Base-by-base conservation (phyloP, 2,888 invertebrate genomes). In the Melangyna quadrimaculata region DNA sequence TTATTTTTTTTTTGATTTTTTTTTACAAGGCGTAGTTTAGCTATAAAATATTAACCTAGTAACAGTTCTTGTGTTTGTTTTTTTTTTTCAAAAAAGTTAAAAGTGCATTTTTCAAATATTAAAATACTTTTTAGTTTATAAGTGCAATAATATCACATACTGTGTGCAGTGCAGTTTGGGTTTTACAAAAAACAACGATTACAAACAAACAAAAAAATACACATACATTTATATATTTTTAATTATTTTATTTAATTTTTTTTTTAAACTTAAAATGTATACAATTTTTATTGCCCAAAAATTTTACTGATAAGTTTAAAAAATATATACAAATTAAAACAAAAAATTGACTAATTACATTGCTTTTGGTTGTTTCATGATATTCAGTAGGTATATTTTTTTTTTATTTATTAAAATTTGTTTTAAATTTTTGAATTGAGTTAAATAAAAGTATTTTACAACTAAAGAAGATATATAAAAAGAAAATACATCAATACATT, bases 81-180 rank as follows among this genome's bases (percentile, higher is more conserved):
- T 40, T 45, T 57, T 73, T 57, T 45, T 48, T 17, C 17, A 67
- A 78, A 59, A 59, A 77, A 59, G 12, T 61, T 51, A 57, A 77
- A 65, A 65, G 78, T 84, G 84, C 75, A 69, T 82, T 70, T 71
- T 53, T 43, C 51, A 10, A 40, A 29, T 73, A 57, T 14, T 74
- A 32, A 78, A 83, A 78, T 53, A 27, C 55, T 78, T 61, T 73
- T 61, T 73, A 63, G 45, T 70, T 84, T 71, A 80, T 86, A 77
- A 86, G 86, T 86, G 86, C 86, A 86, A 84, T 81, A 78, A 80
- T 86, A 86, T 86, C 86, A 86, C 86, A 86, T 86, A 86, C 80
- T 77, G 84, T 78, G 86, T 86, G 86, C 86, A 86, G 86, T 86
- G 86, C 86, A 86, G 86, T 86, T 86, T 77, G 72, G 48, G 77